These are phyloP conservation scores for Agriopis marginaria DNA, from an alignment of 2,888 invertebrate species.

Conservation along the genomic window DNA sequence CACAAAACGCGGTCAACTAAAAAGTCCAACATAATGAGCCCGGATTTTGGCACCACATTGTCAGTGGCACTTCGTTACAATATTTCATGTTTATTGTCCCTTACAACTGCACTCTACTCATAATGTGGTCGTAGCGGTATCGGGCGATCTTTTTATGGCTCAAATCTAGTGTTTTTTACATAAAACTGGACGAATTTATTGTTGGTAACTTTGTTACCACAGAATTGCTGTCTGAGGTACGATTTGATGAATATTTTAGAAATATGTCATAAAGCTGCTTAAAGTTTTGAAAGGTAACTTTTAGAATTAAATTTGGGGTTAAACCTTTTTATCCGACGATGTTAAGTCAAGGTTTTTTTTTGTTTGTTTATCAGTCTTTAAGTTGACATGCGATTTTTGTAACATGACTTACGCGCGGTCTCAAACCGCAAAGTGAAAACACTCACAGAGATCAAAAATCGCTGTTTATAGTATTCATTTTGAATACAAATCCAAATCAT, in stretches of 20 bases:
- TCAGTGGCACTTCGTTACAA: conserved; percentile 20
- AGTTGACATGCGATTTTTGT: too few species aligned
- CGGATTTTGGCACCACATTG: conserved; percentile 25
- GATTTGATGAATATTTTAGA: background rate
- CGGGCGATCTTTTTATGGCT: conserved; percentile 49
- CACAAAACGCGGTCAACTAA: conserved; percentile 12
- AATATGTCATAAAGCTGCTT: background rate
- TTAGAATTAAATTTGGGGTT: too few species aligned
- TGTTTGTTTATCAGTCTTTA: too few species aligned
- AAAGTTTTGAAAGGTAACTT: too few species aligned
- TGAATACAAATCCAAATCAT: too few species aligned
- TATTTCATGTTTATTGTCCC: conserved; percentile 33
- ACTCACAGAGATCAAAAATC: too few species aligned
- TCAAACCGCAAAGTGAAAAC: too few species aligned
- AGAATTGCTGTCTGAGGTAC: background rate
- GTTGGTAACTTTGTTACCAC: background rate
- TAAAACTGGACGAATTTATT: conserved; percentile 20
- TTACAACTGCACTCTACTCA: conserved; percentile 15
- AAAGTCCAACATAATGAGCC: conserved; percentile 8
- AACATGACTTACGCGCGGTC: too few species aligned
- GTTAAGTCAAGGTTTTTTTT: too few species aligned
- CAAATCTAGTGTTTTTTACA: conserved; percentile 46
- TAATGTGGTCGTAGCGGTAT: conserved; percentile 33
- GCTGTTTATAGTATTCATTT: too few species aligned
- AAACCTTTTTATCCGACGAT: too few species aligned